Conservation (phyloP, 30 jellyfish, hydroid and myxozoan species). For the Aurelia aurita complex sp. Pacific region DNA sequence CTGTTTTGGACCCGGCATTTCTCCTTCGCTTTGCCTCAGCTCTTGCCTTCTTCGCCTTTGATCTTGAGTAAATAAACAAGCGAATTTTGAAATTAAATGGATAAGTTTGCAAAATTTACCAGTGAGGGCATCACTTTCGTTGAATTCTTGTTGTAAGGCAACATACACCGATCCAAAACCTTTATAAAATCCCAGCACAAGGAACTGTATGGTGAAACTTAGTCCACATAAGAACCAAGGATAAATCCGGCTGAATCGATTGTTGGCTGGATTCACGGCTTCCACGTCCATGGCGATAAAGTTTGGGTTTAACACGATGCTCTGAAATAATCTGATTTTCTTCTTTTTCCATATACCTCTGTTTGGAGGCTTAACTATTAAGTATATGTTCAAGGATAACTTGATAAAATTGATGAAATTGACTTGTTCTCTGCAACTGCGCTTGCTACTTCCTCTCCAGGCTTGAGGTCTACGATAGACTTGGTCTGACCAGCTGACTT, state of each 20-base stretch:
- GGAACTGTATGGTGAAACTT: slow-evolving; percentile 84
- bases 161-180: slow-evolving; percentile 90
- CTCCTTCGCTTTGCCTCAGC: too few species aligned
- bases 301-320: slow-evolving; percentile 62
- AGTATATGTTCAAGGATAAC: not conserved
- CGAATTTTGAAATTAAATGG: too few species aligned
- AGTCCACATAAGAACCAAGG: slow-evolving; percentile 86
- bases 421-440: not conserved
- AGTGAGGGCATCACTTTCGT: slow-evolving; percentile 82
- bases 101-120: slow-evolving; percentile 40
- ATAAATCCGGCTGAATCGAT: slow-evolving; percentile 72
- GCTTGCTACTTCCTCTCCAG: not conserved
- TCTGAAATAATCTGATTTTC: slow-evolving; percentile 62
- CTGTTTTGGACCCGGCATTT: too few species aligned
- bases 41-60: too few species aligned
- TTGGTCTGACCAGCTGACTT: slow-evolving; percentile 32
- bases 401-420: not conserved
- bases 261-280: slow-evolving; percentile 76
- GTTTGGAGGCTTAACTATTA: not conserved
- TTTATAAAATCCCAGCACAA: slow-evolving; percentile 86
- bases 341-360: slow-evolving; percentile 64
- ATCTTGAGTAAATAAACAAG: too few species aligned
- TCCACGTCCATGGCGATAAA: slow-evolving; percentile 75
- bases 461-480: slow-evolving; percentile 44
- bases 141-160: slow-evolving; percentile 64